phyloP scores from a whole-genome alignment of 2,888 invertebrate genomes.

The Lycocerus yunnanus region DNA sequence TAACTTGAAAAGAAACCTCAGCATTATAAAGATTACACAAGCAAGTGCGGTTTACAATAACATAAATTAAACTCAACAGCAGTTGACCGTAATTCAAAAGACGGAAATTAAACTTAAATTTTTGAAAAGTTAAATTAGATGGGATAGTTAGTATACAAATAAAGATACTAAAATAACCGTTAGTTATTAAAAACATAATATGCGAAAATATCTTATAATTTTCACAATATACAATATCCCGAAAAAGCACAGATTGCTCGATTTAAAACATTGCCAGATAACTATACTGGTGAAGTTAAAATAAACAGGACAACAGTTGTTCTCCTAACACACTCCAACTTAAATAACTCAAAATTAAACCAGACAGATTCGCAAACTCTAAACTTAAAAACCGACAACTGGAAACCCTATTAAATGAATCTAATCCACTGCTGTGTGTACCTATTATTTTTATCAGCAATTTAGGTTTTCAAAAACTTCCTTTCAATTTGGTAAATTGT shows the following conservation, averaged over 20 bases:
- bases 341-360: too few relatives aligned
- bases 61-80: not conserved
- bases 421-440: not conserved
- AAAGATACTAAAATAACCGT: not conserved
- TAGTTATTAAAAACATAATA: not conserved
- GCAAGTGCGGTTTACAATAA: not conserved
- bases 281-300: not conserved
- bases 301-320: not conserved
- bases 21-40: too few relatives aligned
- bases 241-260: not conserved
- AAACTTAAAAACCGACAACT: not conserved
- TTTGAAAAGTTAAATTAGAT: not conserved
- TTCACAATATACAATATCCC: not conserved
- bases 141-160: not conserved
- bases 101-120: not conserved
- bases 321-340: not conserved
- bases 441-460: not conserved
- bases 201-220: not conserved
- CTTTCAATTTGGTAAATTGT: not conserved
- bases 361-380: not conserved
- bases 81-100: not conserved
- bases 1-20: too few relatives aligned
- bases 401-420: not conserved
- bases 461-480: not conserved
- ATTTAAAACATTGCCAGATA: not conserved